Evolutionary conservation across 2,888 invertebrate species (phyloP).

Genomic region (Eretmocerus hayati): DNA sequence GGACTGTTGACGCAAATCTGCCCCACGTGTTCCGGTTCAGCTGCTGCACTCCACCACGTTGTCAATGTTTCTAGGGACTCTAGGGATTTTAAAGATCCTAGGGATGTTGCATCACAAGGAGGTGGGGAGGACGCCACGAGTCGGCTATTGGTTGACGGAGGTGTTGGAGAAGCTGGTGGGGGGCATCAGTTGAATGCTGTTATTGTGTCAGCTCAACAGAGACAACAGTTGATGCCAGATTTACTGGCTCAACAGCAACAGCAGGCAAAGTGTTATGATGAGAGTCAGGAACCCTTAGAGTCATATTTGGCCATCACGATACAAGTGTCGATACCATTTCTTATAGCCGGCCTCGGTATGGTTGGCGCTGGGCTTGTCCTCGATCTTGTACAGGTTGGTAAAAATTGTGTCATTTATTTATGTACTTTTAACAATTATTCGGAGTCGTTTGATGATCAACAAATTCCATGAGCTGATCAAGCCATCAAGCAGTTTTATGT

Average conservation of each 20-base stretch:
- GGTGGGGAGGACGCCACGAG: conserved; percentile 32
- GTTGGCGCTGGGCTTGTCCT: conserved; percentile 70
- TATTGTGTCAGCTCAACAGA: no score
- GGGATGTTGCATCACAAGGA: no score
- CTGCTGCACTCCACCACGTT: conserved; percentile 25
- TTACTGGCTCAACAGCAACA: no score
- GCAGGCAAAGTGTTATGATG: conserved; percentile 40
- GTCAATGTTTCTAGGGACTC: conserved; percentile 13
- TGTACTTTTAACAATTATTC: no score
- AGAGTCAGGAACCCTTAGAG: conserved; percentile 48
- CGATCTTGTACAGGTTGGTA: conserved; percentile 60
- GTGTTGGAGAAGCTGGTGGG: no score
- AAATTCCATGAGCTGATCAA: no score
- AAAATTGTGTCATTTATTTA: no score
- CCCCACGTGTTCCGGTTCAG: conserved; percentile 21
- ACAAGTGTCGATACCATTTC: conserved; percentile 65
- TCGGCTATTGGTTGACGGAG: conserved; percentile 29
- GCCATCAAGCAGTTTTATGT: no score
- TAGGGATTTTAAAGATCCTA: conserved; percentile 6
- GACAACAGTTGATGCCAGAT: conserved; percentile 53
- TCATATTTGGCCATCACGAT: conserved; percentile 56
- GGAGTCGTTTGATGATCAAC: no score
- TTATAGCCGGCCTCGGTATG: conserved; percentile 72
- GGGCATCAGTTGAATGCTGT: no score
- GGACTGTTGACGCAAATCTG: conserved; percentile 17